A percentile compares a stretch with the other conserved stretches of the same genome.
Evolutionary conservation across 2,888 invertebrate species (phyloP).

Genomic region (Colletes collaris): DNA sequence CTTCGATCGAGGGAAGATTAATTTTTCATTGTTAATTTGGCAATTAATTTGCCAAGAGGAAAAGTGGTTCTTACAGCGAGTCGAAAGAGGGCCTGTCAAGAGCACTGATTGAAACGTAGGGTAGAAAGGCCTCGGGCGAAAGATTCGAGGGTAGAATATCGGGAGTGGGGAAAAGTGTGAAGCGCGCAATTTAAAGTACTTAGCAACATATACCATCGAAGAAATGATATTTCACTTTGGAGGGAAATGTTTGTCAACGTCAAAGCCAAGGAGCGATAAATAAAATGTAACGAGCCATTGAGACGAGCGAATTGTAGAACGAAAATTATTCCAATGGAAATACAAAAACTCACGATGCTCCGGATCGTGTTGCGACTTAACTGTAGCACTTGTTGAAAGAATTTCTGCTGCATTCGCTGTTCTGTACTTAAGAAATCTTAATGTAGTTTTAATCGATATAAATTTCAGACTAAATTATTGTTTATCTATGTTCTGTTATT

Average conservation of each 20-base stretch:
- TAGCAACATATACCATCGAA: conserved; percentile 46
- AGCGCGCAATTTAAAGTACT: conserved; percentile 76
- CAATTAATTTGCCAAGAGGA: conserved; percentile 78
- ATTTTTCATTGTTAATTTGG: conserved; percentile 79
- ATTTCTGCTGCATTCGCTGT: too few species aligned
- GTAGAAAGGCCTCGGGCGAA: conserved; percentile 78
- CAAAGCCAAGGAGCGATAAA: background rate
- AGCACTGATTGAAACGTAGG: conserved; percentile 82
- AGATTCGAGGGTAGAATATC: conserved; percentile 70
- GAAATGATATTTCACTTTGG: conserved; percentile 24
- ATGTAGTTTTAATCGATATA: too few species aligned
- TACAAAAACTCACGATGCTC: too few species aligned
- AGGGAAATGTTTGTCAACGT: background rate
- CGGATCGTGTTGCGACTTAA: too few species aligned
- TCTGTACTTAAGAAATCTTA: too few species aligned
- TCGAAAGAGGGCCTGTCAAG: conserved; percentile 75
- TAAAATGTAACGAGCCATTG: background rate
- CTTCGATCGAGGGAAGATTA: conserved; percentile 66
- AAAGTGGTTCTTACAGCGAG: conserved; percentile 69
- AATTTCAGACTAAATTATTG: too few species aligned
- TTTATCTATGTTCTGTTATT: too few species aligned
- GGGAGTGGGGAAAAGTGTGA: conserved; percentile 64
- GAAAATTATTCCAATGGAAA: too few species aligned
- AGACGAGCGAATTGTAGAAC: too few species aligned
- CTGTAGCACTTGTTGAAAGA: too few species aligned